Conservation (phyloP, 2,113 vertebrate species). For the Poeciliopsis turrubarensis region DNA sequence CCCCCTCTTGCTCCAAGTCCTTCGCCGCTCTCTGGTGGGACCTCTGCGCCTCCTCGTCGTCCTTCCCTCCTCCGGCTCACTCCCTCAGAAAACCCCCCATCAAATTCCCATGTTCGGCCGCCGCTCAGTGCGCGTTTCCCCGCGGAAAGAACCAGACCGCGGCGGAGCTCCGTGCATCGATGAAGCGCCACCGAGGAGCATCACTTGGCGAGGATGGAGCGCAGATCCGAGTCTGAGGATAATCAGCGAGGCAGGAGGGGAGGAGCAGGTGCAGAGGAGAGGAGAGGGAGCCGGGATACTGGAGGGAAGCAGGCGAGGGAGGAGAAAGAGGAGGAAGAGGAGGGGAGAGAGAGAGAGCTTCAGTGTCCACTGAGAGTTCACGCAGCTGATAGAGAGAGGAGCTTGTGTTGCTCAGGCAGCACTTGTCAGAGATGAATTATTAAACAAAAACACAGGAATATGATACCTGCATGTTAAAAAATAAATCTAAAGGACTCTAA, state of each 20-base stretch:
- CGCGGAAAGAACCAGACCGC: constrained; percentile 14
- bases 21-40: constrained; percentile 48
- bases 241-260: constrained; percentile 59
- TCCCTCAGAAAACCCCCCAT: constrained; percentile 11
- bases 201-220: constrained; percentile 54
- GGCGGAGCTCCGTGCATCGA: constrained; percentile 13
- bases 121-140: constrained; percentile 13
- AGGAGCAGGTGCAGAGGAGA: constrained; percentile 62
- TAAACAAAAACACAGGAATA: background rate
- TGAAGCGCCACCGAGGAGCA: constrained; percentile 43
- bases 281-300: constrained; percentile 39
- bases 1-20: constrained; percentile 22
- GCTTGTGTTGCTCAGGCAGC: constrained; percentile 5
- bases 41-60: constrained; percentile 36
- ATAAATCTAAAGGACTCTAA: too few relatives aligned
- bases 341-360: constrained; percentile 10
- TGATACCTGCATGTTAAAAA: too few relatives aligned
- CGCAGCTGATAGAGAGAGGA: constrained; percentile 26
- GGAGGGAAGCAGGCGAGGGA: constrained; percentile 22
- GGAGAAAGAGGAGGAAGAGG: constrained; percentile 16
- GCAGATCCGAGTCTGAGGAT: constrained; percentile 51
- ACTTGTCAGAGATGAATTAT: constrained; percentile 25
- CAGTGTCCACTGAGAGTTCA: constrained; percentile 52
- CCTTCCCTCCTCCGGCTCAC: constrained; percentile 26
- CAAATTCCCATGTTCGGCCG: constrained; percentile 35